Base-by-base conservation (phyloP, 1,140 invertebrate species). In the Drosophila guanche region DNA sequence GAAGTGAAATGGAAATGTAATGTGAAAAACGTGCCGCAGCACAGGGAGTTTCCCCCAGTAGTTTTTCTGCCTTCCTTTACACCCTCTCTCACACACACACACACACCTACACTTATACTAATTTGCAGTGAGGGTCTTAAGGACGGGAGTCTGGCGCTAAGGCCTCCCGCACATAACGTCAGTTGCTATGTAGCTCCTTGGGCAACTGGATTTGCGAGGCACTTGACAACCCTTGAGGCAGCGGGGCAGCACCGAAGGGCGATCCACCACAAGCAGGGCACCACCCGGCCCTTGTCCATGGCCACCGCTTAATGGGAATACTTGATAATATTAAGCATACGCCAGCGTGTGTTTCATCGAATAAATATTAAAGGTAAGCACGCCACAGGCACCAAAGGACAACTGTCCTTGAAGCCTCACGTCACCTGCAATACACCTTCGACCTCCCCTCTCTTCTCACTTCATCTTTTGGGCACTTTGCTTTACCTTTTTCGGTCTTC, bases 21-120 rank as follows among this genome's bases (percentile, higher is more conserved):
- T 81, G 81, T 78, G 81, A 61, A 86, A 86, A 86, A 81, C 77
- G 81, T 86, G 81, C 69, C 42, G 52, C 60, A 37, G 52, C 22
- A 62, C 10, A 43, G 61, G 55, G 68, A 59, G 47, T 70, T 53
- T 62, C 51, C 47, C 10, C 0, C 29, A 1, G 16, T 33, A 33
- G 29, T 33, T 33, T 33, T 33, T 33, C 8, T 3, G 4, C 8
- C 10, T 37, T 37, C 46, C 16, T 53, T 79, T 42, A 6, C 27
- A 10, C 14, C 22, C 37, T 20, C 1, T 14, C 20, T 5, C 14
- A 7, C 29, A 10, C 23, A 14, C 16, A 37, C 33, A 14, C 16
- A 37, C 33, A 14, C 16, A 37, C 33, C 12, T 37, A 54, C 37
- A 37, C 33, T 37, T 37, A 54, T 45, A 67, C 65, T 68, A 68